Evolutionary conservation across 2,113 vertebrate species (phyloP).

Genomic region (Dicentrarchus labrax): DNA sequence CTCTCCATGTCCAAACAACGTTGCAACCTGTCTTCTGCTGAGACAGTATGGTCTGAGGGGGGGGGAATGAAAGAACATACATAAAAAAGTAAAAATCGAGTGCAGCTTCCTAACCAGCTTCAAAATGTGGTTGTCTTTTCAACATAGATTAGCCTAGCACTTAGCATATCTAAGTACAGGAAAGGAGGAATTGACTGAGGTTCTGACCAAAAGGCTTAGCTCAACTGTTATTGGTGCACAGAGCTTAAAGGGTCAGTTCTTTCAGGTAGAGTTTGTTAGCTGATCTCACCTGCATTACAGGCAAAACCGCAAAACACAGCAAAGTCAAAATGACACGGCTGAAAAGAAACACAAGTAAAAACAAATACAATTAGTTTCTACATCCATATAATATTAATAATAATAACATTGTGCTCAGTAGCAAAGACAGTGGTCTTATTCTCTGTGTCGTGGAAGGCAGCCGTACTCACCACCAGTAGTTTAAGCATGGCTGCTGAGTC

Average conservation of each 20-base stretch:
- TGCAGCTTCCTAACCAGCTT: too few relatives aligned
- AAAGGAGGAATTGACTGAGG: too few relatives aligned
- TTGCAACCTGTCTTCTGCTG: slow-evolving; percentile 91
- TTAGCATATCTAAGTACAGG: too few relatives aligned
- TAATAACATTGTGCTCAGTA: too few relatives aligned
- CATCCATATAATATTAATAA: too few relatives aligned
- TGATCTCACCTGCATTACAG: slow-evolving; percentile 86
- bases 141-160: too few relatives aligned
- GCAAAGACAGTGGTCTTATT: too few relatives aligned
- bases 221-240: too few relatives aligned
- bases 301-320: slow-evolving; percentile 91
- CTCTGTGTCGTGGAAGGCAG: too few relatives aligned
- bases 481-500: slow-evolving; percentile 91
- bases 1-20: slow-evolving; percentile 92
- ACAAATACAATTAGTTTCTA: neutral
- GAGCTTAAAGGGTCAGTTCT: neutral
- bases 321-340: slow-evolving; percentile 94
- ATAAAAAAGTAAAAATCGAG: too few relatives aligned
- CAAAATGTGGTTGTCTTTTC: too few relatives aligned
- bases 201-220: too few relatives aligned
- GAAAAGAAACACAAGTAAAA: neutral
- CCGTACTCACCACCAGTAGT: slow-evolving; percentile 89
- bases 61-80: neutral
- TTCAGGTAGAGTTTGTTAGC: neutral
- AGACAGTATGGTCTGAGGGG: slow-evolving; percentile 90